Evolutionary conservation across 2,113 vertebrate species (phyloP), one percentile per base, ranked within the genome.

Genomic region (Daphoenositta chrysoptera): DNA sequence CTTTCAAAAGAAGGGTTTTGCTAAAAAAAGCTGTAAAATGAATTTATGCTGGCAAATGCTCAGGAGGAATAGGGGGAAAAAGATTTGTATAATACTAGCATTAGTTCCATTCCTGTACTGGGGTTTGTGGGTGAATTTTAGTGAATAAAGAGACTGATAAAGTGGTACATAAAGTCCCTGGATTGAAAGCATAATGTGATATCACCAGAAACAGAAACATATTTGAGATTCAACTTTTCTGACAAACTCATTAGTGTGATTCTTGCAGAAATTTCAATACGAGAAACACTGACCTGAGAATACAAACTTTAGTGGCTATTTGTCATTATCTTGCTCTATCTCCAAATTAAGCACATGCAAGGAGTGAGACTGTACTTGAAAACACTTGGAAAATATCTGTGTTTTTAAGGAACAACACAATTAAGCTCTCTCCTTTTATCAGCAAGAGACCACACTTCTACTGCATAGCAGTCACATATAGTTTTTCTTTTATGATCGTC

Each of bases 41-140:
- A 40, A 79, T 63, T 92, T 76, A 3, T 6, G 0, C 10, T 71
- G 22, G 15, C 5, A 76, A 75, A 42, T 1, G 2, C 23, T 42
- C 35, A 45, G 13, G 10, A 83, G 28, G 20, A 90, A 71, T 14
- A 8, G 7, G 1, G 4, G 14, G 17, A 0, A 6, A n/a, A 69
- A 58, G 4, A 4, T 57, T 57, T 47, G 14, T 42, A 27, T 28
- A 72, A 51, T 45, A 35, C 12, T 51, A 65, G 39, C 5, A 33
- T 60, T 80, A 87, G 3, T 72, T 91, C 30, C 8, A 24, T 64
- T 91, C 31, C 40, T 77, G 37, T 56, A 21, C 28, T 58, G 37
- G n/a, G 11, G 13, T 51, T 93, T 58, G 15, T 80, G 42, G 12
- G 9, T 37, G 12, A 48, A 21, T 23, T 72, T 81, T 48, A 30